A percentile compares a stretch with the other conserved stretches of the same genome.
Evolutionary conservation across 2,113 vertebrate species (phyloP).

Genomic region (Actinemys pallida): DNA sequence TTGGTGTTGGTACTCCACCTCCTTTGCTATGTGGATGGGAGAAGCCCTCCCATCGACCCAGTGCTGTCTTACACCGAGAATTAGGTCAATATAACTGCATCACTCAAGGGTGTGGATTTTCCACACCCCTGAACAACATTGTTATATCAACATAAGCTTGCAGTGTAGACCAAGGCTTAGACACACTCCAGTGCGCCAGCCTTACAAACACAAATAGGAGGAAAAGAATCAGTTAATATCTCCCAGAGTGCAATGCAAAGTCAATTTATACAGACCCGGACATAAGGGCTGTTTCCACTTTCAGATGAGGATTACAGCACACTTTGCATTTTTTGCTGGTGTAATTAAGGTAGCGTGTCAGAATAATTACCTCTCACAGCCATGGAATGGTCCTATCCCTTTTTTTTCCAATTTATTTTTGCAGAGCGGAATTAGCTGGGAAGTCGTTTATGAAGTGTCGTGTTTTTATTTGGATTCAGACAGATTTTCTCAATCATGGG

Average conservation of each 20-base stretch:
- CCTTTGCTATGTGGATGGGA: background rate
- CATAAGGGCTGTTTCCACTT: background rate
- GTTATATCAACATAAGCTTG: background rate
- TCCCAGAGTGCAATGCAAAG: constrained; percentile 21
- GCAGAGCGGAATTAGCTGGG: constrained; percentile 14
- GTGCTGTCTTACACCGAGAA: background rate
- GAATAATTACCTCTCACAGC: constrained; percentile 54
- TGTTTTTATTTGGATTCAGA: background rate
- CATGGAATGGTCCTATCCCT: background rate
- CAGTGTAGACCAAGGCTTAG: background rate
- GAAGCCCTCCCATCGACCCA: background rate
- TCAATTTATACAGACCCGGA: background rate
- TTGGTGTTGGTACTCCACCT: background rate
- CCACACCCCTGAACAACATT: background rate
- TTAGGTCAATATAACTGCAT: background rate
- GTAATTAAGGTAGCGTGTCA: constrained; percentile 55
- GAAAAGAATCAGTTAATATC: background rate
- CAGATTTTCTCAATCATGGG: background rate
- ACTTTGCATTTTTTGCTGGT: background rate
- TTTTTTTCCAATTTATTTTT: constrained; percentile 12
- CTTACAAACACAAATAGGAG: background rate
- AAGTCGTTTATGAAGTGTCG: constrained; percentile 6
- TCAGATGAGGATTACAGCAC: background rate
- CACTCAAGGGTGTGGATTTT: background rate
- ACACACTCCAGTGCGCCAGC: background rate